These are phyloP conservation scores for Nycticryphes semicollaris DNA, from an alignment of 2,113 vertebrate species.

Conservation along the genomic window DNA sequence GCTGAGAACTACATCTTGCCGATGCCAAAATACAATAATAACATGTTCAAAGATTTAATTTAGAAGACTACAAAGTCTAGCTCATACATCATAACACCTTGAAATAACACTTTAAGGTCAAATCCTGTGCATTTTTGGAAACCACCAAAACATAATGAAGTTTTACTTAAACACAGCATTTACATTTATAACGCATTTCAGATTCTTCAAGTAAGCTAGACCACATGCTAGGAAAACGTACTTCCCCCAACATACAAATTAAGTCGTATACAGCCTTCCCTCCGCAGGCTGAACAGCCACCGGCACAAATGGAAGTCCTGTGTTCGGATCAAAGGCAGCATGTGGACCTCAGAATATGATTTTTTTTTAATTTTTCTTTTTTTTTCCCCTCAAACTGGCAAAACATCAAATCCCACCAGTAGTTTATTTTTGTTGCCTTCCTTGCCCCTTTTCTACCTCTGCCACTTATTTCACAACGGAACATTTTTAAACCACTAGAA, in stretches of 20 bases:
- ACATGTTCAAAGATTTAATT: conserved; percentile 71
- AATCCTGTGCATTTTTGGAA: conserved; percentile 56
- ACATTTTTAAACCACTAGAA: conserved; percentile 63
- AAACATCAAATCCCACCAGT: conserved; percentile 56
- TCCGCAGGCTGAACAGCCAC: neutral
- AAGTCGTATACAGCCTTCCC: conserved; percentile 51
- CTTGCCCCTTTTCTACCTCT: conserved; percentile 18
- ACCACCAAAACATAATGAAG: conserved; percentile 62
- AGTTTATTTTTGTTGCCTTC: conserved; percentile 51
- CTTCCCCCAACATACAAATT: conserved; percentile 60
- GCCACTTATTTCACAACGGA: conserved; percentile 56
- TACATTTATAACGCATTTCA: conserved; percentile 63
- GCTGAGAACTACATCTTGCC: conserved; percentile 59
- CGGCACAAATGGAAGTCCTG: conserved; percentile 49
- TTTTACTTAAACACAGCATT: conserved; percentile 67
- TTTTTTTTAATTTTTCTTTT: neutral
- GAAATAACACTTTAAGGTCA: conserved; percentile 61
- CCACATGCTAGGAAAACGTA: conserved; percentile 56
- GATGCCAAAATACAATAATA: conserved; percentile 70
- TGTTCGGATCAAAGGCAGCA: conserved; percentile 42
- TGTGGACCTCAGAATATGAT: conserved; percentile 45
- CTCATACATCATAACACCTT: conserved; percentile 60
- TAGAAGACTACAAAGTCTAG: conserved; percentile 69
- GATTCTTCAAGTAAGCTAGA: conserved; percentile 50
- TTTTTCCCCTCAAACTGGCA: conserved; percentile 35